Conservation (phyloP, 2,113 vertebrate genomes). For the Ailurus styani region DNA sequence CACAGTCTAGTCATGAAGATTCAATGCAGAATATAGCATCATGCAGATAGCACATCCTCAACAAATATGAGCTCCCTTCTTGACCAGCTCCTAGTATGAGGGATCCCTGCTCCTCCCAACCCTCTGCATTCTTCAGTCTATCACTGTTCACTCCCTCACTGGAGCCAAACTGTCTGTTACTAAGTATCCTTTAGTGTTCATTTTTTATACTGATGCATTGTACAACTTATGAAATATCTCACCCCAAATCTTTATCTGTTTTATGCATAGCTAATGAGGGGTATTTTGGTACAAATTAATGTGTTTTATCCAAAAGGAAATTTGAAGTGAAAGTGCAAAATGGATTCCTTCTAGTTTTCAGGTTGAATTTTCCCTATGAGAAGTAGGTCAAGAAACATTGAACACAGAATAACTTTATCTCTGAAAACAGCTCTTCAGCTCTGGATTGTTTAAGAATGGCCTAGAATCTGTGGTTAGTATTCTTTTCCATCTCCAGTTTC, state of each 20-base stretch:
- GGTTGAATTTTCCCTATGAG: slow-evolving; percentile 43
- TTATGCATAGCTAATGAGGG: slow-evolving; percentile 10
- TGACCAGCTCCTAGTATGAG: not conserved
- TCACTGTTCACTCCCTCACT: not conserved
- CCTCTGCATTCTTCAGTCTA: not conserved
- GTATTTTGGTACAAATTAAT: slow-evolving; percentile 19
- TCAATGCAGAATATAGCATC: not conserved
- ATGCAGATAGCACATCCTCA: not conserved
- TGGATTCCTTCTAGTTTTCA: slow-evolving; percentile 36
- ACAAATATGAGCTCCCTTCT: not conserved
- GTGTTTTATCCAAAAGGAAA: slow-evolving; percentile 18
- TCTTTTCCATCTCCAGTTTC: slow-evolving; percentile 25
- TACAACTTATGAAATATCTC: slow-evolving; percentile 17
- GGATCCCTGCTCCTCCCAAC: not conserved
- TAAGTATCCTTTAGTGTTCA: not conserved
- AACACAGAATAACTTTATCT: slow-evolving; percentile 58
- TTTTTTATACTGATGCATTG: not conserved
- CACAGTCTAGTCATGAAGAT: not conserved
- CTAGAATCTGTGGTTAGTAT: slow-evolving; percentile 41
- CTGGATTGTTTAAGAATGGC: slow-evolving; percentile 57
- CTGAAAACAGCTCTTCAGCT: slow-evolving; percentile 57
- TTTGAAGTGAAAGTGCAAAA: slow-evolving; percentile 52
- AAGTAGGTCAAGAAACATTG: slow-evolving; percentile 70
- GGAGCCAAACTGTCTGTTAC: not conserved
- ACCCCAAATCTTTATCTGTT: not conserved